Base-by-base conservation (phyloP, 1,140 invertebrate species). In the Drosophila pectinifera region DNA sequence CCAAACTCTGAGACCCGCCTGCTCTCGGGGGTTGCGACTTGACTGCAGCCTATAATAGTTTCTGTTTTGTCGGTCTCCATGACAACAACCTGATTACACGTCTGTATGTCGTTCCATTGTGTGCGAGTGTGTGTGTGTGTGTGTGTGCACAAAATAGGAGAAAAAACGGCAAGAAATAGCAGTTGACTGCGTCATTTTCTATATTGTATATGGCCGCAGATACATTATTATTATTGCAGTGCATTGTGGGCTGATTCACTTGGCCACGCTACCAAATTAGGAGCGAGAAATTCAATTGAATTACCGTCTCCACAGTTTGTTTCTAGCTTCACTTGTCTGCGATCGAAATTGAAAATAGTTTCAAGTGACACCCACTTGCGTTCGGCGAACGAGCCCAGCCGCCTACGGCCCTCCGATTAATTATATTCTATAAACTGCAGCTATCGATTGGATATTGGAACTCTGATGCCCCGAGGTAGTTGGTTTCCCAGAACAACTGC, bases 221-320 rank as follows among this genome's bases (percentile, higher is more conserved):
- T 53, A 31, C 10, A 31, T 31, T 31, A 59, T 70, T 67, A 67
- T 59, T 63, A 74, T 75, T 82, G 82, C 82, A 81, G 56, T 73
- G 62, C 48, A 70, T 79, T 73, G 76, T 84, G 65, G 82, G 78
- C 61, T 68, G 78, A 84, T 80, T 85, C 77, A 85, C 63, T 65
- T 78, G 82, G 64, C 67, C 63, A 55, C 39, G 67, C 49, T 69
- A 70, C 82, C 82, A 82, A 85, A 85, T 85, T 86, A 53, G 82
- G 82, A 57, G 73, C 83, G 69, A 77, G 78, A 85, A 85, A 82
- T 82, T 82, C 78, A 85, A 86, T 85, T 85, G 82, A 85, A 85
- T 78, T 77, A 74, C 61, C 38, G 45, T 48, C 20, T 31, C 28
- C 48, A 8, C 20, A 45, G 67, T 58, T 20, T 63, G 3, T 39